Percentiles rank a stretch among this genome's conserved stretches.
These are phyloP conservation scores for Drosophila austrosaltans DNA, from an alignment of 2,888 invertebrate genomes.

Conservation along the genomic window DNA sequence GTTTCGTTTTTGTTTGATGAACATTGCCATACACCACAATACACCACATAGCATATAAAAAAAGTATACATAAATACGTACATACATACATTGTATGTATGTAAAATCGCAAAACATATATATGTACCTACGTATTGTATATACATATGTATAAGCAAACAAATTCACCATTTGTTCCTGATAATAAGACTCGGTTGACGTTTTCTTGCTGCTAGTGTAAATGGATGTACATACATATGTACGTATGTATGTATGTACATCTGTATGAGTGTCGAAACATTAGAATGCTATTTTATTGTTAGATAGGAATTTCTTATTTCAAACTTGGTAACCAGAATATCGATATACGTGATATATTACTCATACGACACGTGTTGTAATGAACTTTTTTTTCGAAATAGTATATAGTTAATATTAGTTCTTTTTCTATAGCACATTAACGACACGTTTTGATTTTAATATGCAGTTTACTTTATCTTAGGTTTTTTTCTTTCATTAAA, in stretches of 20 bases:
- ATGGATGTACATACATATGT: background rate
- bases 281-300: background rate
- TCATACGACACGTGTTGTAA: background rate
- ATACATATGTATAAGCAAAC: background rate
- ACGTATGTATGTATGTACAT: too few relatives aligned
- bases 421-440: too few relatives aligned
- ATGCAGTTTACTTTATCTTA: too few relatives aligned
- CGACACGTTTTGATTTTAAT: too few relatives aligned
- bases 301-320: background rate
- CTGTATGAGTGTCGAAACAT: background rate
- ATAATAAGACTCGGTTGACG: constrained; percentile 7
- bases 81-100: background rate
- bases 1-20: constrained; percentile 40
- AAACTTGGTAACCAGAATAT: too few relatives aligned
- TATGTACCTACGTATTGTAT: background rate
- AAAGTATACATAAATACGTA: background rate
- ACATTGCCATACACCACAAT: constrained; percentile 15
- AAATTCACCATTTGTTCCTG: constrained; percentile 7
- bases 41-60: background rate
- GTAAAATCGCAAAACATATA: background rate
- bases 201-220: background rate
- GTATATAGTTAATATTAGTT: background rate
- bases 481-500: too few relatives aligned
- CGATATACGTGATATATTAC: background rate
- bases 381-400: background rate